Base-by-base conservation (phyloP, 2,113 vertebrate species). In the Apodemus sylvaticus region DNA sequence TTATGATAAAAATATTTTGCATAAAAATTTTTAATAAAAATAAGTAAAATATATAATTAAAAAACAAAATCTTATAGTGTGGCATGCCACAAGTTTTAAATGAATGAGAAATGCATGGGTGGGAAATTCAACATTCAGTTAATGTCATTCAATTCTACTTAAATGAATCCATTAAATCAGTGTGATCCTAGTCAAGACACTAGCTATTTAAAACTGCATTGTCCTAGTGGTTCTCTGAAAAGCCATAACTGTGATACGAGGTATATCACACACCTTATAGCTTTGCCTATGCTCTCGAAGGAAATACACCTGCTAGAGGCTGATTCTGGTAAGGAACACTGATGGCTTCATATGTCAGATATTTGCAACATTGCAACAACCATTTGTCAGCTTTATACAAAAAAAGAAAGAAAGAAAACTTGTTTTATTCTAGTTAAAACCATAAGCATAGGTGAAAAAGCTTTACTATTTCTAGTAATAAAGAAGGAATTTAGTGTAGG, bases 401-500 rank as follows among this genome's bases (percentile, higher is more conserved):
- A 5, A 3, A 60, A 60, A 58, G 58, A 60, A 51, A 39, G 64
- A 51, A 64, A 58, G n/a, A 88, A 71, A 81, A 70, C 20, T 12
- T 31, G 14, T 51, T 78, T 78, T 58, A 78, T 79, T 76, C 76
- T 55, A 24, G 4, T 76, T 86, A 81, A 71, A 55, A 39, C 86
- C 62, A 36, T 62, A 86, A 76, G 31, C 76, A 36, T 31, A 74
- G 58, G 45, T 22, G 1, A 31, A 34, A 93, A 86, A 48, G 16
- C 20, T 70, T 91, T 95, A 88, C 62, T 24, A 91, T 79, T 79
- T n/a, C 24, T 78, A 96, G 82, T 45, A 93, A 78, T 82, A 87
- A 51, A 71, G 20, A 81, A 55, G 68, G 11, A 89, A 55, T 82
- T 81, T 68, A 53, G 78, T 55, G 60, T 24, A 90, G 7, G 7